Base-by-base conservation (phyloP, 1,140 invertebrate genomes). In the Acromyrmex heyeri region DNA sequence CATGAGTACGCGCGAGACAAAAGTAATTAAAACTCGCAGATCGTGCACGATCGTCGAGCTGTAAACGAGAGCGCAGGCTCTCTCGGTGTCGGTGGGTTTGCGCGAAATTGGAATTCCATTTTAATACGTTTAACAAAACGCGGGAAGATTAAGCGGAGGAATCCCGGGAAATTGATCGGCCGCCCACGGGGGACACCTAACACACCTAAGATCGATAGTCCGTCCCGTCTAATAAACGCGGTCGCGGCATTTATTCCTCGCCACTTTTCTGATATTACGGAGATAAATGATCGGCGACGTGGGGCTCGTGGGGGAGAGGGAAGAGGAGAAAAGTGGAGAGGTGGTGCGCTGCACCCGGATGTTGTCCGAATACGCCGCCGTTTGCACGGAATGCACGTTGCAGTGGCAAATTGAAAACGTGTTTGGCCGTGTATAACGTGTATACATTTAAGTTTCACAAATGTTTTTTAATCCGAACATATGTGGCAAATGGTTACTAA, bases 141-240 rank as follows among this genome's bases (percentile, higher is more conserved):
- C 72, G 67, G 30, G 69, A 76, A 48, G 61, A 57, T 87, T 87
- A 85, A 72, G 57, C 24, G 88, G n/a, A 85, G 72, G 61, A 72
- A 87, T 78, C 48, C 65, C 64, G 30, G 81, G 30, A 85, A 91
- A 90, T 90, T 90, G 90, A 91, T 91, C 85, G 83, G 86, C 72
- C 59, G 69, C 62, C 48, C 59, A 38, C 38, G n/a, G 64, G 44
- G 16, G 65, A 69, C 65, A 69, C 65, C 65, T 69, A 65, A 61
- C 59, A 61, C 50, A 24, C 62, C 62, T 59, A 79, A 90, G 88
- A 90, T 90, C 89, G 81, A 90, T 90, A 90, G 85, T 72, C 61
- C 48, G 72, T 86, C 70, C 50, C 27, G 75, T 81, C 53, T 61
- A 85, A 81, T 88, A 79, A 86, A 78, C 70, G 76, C 30, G 87